Base-by-base conservation (phyloP, 2,113 vertebrate species). In the Plotosus lineatus region DNA sequence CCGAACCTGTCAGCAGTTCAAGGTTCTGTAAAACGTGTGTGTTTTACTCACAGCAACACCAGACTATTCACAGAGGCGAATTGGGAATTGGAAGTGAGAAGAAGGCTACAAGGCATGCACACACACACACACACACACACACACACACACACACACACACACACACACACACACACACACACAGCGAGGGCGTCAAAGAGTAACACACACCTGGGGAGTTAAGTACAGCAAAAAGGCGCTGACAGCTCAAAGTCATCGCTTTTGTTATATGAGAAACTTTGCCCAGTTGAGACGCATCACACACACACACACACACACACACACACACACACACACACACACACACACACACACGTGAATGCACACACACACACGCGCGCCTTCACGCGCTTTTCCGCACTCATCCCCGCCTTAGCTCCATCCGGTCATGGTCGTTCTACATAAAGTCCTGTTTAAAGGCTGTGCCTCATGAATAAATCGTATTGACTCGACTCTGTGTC, bases 171-270 rank as follows among this genome's bases (percentile, higher is more conserved):
- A 69, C 38, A 68, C 38, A 71, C 44, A 77, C 40, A 80, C 73
- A 87, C 42, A 56, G 53, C 68, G 77, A 74, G 26, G 61, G 78
- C 74, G 66, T 88, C 53, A 84, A 69, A 84, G 66, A 79, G 12
- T 75, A 77, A 75, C 40, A 2, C 65, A 79, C 77, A 83, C 75
- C 81, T 68, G 50, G 84, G 86, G 81, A 83, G 48, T 78, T 81
- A 23, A 79, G 73, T 55, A 71, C 77, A 79, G 77, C 79, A 88
- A 86, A 78, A 75, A 72, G 81, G 68, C 46, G 75, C 73, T 88
- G 84, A 88, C 83, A 89, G 82, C 77, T 82, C 80, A 85, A 84
- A 83, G 85, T 82, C 79, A n/a, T 80, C 58, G 60, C 75, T 83
- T 83, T 82, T 83, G 77, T 83, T 61, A 48, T 66, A 38, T 9